Evolutionary conservation across 1,140 invertebrate genomes (phyloP).

Genomic region (Globodera rostochiensis): DNA sequence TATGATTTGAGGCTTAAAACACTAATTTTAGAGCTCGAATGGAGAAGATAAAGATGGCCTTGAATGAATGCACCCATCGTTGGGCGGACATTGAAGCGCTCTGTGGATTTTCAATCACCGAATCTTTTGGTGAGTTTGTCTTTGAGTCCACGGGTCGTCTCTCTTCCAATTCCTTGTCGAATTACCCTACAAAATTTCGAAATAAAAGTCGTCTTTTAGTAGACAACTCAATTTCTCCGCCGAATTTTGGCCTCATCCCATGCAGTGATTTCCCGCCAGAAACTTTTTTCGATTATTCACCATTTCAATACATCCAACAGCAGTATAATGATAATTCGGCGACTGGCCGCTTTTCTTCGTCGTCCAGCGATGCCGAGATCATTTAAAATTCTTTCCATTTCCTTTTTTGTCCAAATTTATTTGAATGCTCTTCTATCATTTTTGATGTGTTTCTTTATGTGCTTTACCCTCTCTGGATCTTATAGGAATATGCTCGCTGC

Average conservation of each 20-base stretch:
- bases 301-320: neutral
- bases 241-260: neutral
- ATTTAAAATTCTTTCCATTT: constrained; percentile 1
- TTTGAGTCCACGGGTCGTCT: constrained; percentile 18
- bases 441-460: neutral
- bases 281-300: neutral
- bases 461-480: neutral
- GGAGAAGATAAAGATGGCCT: constrained; percentile 59
- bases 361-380: constrained; percentile 31
- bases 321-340: neutral
- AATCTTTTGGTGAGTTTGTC: constrained; percentile 43
- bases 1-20: constrained; percentile 19
- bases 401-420: neutral
- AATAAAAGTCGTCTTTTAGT: constrained; percentile 18
- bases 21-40: constrained; percentile 54
- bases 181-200: neutral
- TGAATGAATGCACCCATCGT: constrained; percentile 58
- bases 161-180: neutral
- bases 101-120: constrained; percentile 59
- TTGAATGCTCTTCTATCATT: neutral
- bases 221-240: neutral
- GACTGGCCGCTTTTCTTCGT: constrained; percentile 7
- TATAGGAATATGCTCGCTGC: neutral
- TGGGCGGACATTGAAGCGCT: constrained; percentile 62
- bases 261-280: neutral